Evolutionary conservation across 1,140 invertebrate species (phyloP).

Genomic region (Brachionus koreanus): DNA sequence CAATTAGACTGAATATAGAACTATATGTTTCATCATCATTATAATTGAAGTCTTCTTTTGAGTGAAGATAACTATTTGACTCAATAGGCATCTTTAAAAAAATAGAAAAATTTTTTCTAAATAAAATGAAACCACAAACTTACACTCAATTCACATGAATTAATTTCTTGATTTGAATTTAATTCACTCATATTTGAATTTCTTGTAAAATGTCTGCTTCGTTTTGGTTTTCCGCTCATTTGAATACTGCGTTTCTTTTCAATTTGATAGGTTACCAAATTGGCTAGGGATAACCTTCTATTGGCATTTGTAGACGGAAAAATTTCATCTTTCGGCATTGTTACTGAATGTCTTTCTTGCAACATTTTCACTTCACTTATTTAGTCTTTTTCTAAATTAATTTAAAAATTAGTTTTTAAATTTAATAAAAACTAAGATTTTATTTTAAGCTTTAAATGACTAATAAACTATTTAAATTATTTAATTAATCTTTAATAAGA

Average conservation of each 20-base stretch:
- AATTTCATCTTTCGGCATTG: neutral
- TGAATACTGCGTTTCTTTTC: conserved; percentile 17
- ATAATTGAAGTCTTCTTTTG: neutral
- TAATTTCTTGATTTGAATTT: neutral
- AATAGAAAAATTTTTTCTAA: neutral
- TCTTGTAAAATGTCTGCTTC: neutral
- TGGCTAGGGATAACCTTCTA: neutral
- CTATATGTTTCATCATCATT: conserved; percentile 67
- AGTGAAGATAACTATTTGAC: neutral
- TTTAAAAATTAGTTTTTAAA: neutral
- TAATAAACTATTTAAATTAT: neutral
- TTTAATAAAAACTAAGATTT: neutral
- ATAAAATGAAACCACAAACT: neutral
- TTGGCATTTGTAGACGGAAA: neutral
- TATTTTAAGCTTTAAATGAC: neutral
- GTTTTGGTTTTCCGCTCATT: neutral
- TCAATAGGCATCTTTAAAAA: neutral
- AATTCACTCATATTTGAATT: neutral
- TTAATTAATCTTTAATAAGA: neutral
- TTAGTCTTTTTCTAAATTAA: neutral
- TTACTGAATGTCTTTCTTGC: neutral
- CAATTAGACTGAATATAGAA: conserved; percentile 73
- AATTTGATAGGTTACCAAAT: conserved; percentile 14
- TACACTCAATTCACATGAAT: neutral
- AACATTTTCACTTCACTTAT: neutral